Percentiles rank a stretch among this genome's conserved stretches.
These are phyloP conservation scores for Anhinga rufa DNA, from an alignment of 2,113 vertebrate genomes.

Conservation along the genomic window DNA sequence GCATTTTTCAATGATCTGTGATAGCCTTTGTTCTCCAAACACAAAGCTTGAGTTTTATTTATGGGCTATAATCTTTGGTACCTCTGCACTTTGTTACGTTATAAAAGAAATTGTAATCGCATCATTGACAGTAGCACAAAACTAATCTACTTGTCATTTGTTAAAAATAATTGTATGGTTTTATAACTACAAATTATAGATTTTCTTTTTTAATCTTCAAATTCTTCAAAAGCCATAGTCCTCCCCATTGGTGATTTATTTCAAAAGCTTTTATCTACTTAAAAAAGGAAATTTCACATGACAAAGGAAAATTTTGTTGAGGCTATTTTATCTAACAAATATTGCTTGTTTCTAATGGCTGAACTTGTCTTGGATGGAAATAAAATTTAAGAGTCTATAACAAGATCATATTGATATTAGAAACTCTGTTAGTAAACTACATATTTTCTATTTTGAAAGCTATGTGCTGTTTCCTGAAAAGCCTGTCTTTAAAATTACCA, in stretches of 20 bases:
- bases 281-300: neutral
- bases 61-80: neutral
- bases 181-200: constrained; percentile 27
- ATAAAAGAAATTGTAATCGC: neutral
- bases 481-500: neutral
- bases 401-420: neutral
- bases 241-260: neutral
- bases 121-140: neutral
- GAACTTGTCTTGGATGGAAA: neutral
- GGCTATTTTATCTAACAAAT: neutral
- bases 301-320: neutral
- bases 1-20: neutral
- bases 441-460: too few species aligned
- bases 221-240: neutral
- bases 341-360: neutral
- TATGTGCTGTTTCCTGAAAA: neutral
- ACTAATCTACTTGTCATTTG: neutral
- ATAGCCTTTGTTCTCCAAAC: neutral
- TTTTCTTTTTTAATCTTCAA: neutral
- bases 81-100: neutral
- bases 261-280: neutral
- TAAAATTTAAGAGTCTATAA: neutral
- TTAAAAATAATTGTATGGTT: neutral
- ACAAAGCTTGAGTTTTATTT: neutral
- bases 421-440: neutral